Conservation (phyloP, 2,113 vertebrate species). For the Malurus melanocephalus region DNA sequence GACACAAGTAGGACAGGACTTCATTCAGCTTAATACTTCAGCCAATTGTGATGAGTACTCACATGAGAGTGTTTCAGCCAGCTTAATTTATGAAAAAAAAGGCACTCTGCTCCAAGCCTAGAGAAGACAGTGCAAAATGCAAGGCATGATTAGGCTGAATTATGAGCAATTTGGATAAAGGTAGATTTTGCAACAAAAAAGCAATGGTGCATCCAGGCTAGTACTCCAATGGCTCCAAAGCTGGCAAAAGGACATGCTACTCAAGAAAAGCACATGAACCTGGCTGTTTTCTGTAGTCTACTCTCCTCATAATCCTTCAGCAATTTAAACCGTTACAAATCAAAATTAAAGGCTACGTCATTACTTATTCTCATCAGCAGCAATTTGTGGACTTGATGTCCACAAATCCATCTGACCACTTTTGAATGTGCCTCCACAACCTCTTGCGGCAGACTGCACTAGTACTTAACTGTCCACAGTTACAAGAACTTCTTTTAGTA, state of each 20-base stretch:
- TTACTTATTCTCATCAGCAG: neutral
- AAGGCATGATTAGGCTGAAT: neutral
- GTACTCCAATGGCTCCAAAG: neutral
- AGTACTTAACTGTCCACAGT: neutral
- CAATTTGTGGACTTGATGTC: neutral
- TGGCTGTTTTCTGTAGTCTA: neutral
- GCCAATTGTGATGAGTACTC: neutral
- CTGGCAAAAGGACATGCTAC: neutral
- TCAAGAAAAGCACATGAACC: neutral
- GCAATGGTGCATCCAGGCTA: neutral
- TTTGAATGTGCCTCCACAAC: neutral
- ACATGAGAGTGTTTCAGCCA: neutral
- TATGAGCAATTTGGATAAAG: neutral
- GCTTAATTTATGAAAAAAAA: neutral
- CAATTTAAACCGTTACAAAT: neutral
- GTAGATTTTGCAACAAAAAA: neutral
- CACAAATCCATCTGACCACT: neutral
- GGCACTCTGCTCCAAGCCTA: neutral
- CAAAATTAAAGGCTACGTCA: neutral
- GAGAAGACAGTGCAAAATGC: neutral
- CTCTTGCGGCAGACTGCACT: neutral
- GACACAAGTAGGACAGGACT: conserved; percentile 49
- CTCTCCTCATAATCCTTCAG: neutral
- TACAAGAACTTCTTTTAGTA: neutral
- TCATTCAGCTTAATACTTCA: neutral